These are phyloP conservation scores for Mythimna albipuncta DNA, from an alignment of 2,888 invertebrate genomes.

Conservation along the genomic window DNA sequence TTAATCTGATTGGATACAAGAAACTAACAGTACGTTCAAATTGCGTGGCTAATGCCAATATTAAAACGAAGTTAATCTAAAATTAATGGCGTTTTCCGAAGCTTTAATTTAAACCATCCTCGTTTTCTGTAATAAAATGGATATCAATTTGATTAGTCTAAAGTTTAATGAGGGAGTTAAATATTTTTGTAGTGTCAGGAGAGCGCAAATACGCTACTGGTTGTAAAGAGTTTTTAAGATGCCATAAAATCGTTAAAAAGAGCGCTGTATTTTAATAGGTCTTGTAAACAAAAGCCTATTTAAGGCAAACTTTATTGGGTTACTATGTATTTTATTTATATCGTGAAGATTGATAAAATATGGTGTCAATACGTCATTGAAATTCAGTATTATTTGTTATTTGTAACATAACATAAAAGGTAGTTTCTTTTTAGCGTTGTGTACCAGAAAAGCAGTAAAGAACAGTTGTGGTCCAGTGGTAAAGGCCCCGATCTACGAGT, in stretches of 20 bases:
- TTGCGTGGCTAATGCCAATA: constrained; percentile 32
- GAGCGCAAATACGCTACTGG: constrained; percentile 50
- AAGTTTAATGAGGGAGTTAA: constrained; percentile 48
- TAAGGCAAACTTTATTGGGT: constrained; percentile 2
- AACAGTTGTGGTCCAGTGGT: too few species aligned
- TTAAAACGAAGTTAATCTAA: constrained; percentile 41
- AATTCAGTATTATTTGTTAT: background rate
- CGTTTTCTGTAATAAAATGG: constrained; percentile 39
- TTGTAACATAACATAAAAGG: too few species aligned
- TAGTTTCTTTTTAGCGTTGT: too few species aligned
- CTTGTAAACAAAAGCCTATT: constrained; percentile 48
- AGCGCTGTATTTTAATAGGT: constrained; percentile 33
- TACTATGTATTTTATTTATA: background rate
- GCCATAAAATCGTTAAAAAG: constrained; percentile 49
- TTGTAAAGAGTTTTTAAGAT: constrained; percentile 52
- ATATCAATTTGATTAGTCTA: constrained; percentile 34
- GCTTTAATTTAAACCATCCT: constrained; percentile 19
- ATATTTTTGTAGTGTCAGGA: constrained; percentile 29
- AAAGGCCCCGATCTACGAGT: too few species aligned
- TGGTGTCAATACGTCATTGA: too few species aligned
- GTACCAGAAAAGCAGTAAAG: too few species aligned
- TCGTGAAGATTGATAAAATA: background rate
- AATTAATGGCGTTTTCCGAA: constrained; percentile 32
- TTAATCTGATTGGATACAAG: constrained; percentile 37
- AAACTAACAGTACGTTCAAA: constrained; percentile 32